Base-by-base conservation (phyloP, 2,888 invertebrate species). In the Macrostomum cliftonense region DNA sequence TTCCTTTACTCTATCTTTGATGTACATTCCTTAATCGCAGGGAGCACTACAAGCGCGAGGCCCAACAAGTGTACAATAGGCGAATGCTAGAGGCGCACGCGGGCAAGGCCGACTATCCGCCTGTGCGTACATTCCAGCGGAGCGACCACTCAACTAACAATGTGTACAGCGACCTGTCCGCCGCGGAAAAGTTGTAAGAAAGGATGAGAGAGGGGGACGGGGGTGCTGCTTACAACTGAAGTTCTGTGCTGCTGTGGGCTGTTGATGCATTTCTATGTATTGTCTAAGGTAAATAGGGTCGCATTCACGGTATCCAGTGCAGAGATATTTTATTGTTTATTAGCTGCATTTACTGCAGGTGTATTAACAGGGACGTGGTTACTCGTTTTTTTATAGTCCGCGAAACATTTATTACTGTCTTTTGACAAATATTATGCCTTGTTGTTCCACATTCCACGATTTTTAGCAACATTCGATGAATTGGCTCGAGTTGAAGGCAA, bases 101-200 rank as follows among this genome's bases (percentile, higher is more conserved):
- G 17, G 67, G 68, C 14, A 63, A 63, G 51, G 62, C 57, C 44
- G 63, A 63, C 14, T 68, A 60, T 51, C 70, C 70, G 5, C 63
- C 61, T 52, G 62, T 70, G 12, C 54, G 68, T 51, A 70, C 67
- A 4, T 70, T 70, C 55, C 62, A 58, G 54, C 64, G 66, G 46
- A 56, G 59, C 9, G 62, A 62, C 42, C 54, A 58, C 43, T 68
- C 67, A 55, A 69, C 70, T 14, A 70, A 70, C 56, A 67, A 64
- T 56, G 68, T 70, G 12, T 68, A 61, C 54, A 58, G 57, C 46
- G 70, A 70, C 54, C 57, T 69, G 28, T 65, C 67, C 49, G 64
- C 67, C 43, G 70, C 70, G 19, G 65, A 65, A 52, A 61, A 55
- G 55, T 57, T 68, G 68, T 68, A 59, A 59, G 65, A 63, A 48